These are phyloP conservation scores for Triplophysa tibetana DNA, from an alignment of 2,113 vertebrate genomes.

Conservation along the genomic window DNA sequence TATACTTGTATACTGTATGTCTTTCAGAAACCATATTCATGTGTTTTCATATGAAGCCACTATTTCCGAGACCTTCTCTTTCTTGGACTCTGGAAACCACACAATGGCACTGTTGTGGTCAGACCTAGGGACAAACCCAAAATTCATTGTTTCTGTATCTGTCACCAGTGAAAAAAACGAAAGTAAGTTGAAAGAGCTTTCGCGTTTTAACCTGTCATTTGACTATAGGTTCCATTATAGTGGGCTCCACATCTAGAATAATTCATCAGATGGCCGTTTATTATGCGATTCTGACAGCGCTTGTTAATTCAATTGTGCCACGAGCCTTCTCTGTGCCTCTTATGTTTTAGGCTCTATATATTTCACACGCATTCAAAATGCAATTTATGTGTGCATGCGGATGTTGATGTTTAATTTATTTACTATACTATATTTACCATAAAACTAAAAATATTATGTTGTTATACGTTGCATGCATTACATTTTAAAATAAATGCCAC, in stretches of 20 bases:
- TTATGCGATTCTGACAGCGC: too few relatives aligned
- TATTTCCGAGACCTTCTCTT: too few relatives aligned
- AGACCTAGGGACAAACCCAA: conserved; percentile 55
- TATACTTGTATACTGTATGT: background rate
- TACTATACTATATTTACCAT: background rate
- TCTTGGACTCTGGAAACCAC: background rate
- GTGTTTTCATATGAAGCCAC: too few relatives aligned
- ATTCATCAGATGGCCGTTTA: too few relatives aligned
- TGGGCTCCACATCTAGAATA: too few relatives aligned
- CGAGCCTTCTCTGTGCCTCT: too few relatives aligned
- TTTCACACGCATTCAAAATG: background rate
- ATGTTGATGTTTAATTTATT: background rate
- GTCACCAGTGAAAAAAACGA: conserved; percentile 43
- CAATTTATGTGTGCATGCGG: background rate
- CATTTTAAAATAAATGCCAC: background rate
- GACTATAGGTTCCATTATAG: too few relatives aligned
- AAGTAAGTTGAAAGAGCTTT: too few relatives aligned
- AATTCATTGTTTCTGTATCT: conserved; percentile 68
- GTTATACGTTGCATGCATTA: background rate
- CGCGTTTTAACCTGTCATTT: too few relatives aligned
- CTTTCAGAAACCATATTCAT: too few relatives aligned
- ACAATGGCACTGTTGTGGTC: conserved; percentile 71
- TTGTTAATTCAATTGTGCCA: too few relatives aligned
- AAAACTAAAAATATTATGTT: too few relatives aligned
- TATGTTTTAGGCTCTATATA: background rate